phyloP scores from a whole-genome alignment of 2,797 vertebrate genomes.

The Enteromius fasciolatus region DNA sequence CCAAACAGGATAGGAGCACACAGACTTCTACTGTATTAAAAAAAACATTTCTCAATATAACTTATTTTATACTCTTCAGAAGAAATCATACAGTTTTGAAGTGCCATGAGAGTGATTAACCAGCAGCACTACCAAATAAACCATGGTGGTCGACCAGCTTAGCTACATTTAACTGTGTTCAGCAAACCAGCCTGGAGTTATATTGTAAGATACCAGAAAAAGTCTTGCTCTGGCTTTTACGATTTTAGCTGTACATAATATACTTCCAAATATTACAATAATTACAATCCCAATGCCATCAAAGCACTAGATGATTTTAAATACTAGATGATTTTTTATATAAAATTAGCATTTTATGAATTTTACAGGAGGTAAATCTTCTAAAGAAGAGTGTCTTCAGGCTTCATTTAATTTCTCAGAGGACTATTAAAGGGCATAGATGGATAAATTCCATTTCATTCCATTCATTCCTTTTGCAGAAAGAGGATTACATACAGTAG shows the following conservation, averaged over 20 bases:
- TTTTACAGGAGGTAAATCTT: neutral
- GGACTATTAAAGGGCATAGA: neutral
- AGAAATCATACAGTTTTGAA: neutral
- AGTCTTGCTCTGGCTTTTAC: neutral
- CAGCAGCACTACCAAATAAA: neutral
- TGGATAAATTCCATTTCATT: slow-evolving; percentile 10
- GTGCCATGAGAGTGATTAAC: neutral
- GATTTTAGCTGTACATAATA: slow-evolving; percentile 3
- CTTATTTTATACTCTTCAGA: neutral
- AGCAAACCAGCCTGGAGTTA: neutral
- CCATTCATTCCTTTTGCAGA: slow-evolving; percentile 20
- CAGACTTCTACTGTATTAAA: neutral
- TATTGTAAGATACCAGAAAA: neutral
- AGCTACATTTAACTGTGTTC: neutral
- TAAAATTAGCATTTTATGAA: neutral
- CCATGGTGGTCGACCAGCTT: neutral
- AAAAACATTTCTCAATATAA: neutral
- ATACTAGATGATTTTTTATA: too few relatives aligned
- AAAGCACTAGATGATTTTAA: too few relatives aligned
- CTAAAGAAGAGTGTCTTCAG: slow-evolving; percentile 7
- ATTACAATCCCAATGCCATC: neutral
- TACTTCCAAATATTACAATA: neutral
- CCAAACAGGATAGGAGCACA: neutral
- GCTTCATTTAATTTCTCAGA: neutral
- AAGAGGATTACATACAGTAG: slow-evolving; percentile 43